phyloP scores from a whole-genome alignment of 2,113 vertebrate genomes.

The Steatornis caripensis region DNA sequence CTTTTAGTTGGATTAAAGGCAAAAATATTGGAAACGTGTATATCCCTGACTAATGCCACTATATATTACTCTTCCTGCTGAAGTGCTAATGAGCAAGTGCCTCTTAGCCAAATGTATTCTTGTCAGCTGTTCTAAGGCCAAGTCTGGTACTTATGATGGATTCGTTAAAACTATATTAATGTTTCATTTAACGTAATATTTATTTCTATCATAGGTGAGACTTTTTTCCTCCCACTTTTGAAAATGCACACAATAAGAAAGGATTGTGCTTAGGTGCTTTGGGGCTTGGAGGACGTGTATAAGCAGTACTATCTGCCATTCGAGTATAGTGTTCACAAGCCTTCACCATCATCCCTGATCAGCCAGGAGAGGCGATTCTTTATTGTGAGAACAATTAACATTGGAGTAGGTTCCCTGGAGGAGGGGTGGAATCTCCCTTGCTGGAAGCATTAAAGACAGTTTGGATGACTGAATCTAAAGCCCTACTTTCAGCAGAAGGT shows the following conservation, averaged over 20 bases:
- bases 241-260: neutral
- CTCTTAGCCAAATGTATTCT: neutral
- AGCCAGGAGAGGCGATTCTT: neutral
- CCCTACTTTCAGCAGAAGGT: neutral
- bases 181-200: neutral
- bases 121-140: neutral
- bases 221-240: fast-evolving
- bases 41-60: neutral
- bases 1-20: neutral
- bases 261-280: neutral
- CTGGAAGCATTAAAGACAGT: neutral
- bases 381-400: neutral
- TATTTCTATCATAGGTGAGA: neutral
- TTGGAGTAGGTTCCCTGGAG: neutral
- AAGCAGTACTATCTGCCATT: neutral
- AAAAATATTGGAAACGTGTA: neutral
- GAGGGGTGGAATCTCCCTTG: neutral
- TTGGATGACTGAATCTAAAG: neutral
- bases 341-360: neutral
- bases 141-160: neutral
- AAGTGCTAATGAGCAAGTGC: neutral
- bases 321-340: neutral
- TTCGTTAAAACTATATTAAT: neutral
- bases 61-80: neutral
- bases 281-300: neutral